Base-by-base conservation (phyloP, 2,797 vertebrate genomes). In the Leuciscus waleckii region DNA sequence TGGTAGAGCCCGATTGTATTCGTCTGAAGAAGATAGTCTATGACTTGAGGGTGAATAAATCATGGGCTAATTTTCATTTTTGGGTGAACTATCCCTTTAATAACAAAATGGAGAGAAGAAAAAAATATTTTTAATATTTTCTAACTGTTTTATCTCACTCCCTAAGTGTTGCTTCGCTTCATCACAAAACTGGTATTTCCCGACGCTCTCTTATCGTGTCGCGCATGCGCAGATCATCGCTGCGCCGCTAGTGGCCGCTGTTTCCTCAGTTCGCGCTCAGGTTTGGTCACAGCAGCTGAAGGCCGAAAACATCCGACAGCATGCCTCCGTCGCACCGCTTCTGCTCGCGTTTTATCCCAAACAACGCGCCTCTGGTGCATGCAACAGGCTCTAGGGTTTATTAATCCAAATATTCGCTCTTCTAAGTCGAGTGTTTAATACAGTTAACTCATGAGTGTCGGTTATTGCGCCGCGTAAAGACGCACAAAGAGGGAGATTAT, bases 281-380 rank as follows among this genome's bases (percentile, higher is more conserved):
- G 32, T 73, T 61, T 17, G 7, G 26, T 65, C 58, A 46, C 14
- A 75, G 21, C 41, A 83, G 58, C 43, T 51, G 71, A 76, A 69
- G 63, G 74, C 74, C 82, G 74, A 69, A 84, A 78, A 70, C 63
- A 78, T 6, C 51, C 11, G n/a, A 41, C 49, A 78, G n/a, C n/a
- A 84, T 84, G 82, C 17, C 37, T 26, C 46, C 65, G 82, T 43
- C 49, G 35, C 49, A 35, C n/a, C 35, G 65, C 74, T 41, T 41
- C 63, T 41, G 7, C 82, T 41, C 74, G 82, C 82, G 71, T 76
- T 54, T 49, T 3, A 8, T 51, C 67, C 35, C 17, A 13, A 21
- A 5, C n/a, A 41, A 41, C 51, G 67, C 67, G 68, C 26, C 17
- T 29, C 21, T 26, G n/a, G 17, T 0, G 0, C 71, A n/a, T 7